These are phyloP conservation scores for Drosophila dives DNA, from an alignment of 2,888 invertebrate species.

Conservation along the genomic window DNA sequence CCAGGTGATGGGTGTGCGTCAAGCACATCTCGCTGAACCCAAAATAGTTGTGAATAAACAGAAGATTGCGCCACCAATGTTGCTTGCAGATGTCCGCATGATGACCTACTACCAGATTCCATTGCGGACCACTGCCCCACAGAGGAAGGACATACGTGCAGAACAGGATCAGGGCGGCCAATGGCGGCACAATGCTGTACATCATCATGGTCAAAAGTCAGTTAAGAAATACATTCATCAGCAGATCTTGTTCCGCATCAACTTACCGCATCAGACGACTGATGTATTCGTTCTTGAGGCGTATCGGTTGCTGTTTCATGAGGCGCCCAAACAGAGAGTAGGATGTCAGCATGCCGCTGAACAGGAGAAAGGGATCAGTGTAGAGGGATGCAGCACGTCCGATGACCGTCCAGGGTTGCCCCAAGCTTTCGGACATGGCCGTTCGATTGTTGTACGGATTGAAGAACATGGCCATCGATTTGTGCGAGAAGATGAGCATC, in stretches of 20 bases:
- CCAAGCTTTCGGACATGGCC: conserved; percentile 88
- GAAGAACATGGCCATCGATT: conserved; percentile 90
- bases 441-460: conserved; percentile 89
- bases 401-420: conserved; percentile 88
- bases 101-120: conserved; percentile 89
- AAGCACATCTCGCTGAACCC: conserved; percentile 90
- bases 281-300: conserved; percentile 87
- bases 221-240: not conserved
- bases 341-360: conserved; percentile 89
- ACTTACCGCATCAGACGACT: conserved; percentile 87
- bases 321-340: conserved; percentile 88
- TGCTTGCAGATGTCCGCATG: conserved; percentile 89
- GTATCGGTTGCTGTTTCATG: conserved; percentile 86
- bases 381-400: conserved; percentile 89
- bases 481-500: conserved; percentile 88
- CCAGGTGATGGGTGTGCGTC: conserved; percentile 90
- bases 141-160: conserved; percentile 89
- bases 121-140: conserved; percentile 88
- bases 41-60: conserved; percentile 90
- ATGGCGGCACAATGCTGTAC: conserved; percentile 87
- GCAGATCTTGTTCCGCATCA: not conserved
- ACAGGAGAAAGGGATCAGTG: conserved; percentile 90
- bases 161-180: conserved; percentile 88
- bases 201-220: conserved; percentile 24
- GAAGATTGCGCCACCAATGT: conserved; percentile 89